Evolutionary conservation across 2,113 vertebrate genomes (phyloP).

Genomic region (Serinus canaria): DNA sequence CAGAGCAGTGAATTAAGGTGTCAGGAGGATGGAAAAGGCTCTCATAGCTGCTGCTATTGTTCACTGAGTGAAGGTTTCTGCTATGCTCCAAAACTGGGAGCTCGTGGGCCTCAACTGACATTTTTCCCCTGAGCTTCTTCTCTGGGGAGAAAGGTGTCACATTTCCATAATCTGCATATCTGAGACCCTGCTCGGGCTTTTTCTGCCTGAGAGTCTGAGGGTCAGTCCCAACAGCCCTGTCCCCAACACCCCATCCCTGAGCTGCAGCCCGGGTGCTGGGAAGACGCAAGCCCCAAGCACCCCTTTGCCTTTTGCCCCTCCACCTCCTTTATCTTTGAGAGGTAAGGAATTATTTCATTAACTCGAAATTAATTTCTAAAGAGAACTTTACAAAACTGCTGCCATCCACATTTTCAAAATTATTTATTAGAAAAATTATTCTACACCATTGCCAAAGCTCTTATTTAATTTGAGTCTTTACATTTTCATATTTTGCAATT

Average conservation of each 20-base stretch:
- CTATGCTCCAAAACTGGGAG: not conserved
- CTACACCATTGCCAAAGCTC: not conserved
- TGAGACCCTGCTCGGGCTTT: not conserved
- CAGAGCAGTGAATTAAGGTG: constrained; percentile 22
- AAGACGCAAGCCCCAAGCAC: fast-evolving
- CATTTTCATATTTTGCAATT: not conserved
- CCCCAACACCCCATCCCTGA: not conserved
- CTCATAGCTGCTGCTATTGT: not conserved
- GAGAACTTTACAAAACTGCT: not conserved
- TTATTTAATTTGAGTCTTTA: not conserved
- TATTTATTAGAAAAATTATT: not conserved
- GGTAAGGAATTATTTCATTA: not conserved
- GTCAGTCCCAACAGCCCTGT: not conserved
- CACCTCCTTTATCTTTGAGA: not conserved
- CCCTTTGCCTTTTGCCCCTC: not conserved
- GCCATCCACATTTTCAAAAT: not conserved
- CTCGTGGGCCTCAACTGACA: not conserved
- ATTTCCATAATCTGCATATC: not conserved
- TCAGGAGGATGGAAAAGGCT: constrained; percentile 1
- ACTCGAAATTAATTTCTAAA: not conserved
- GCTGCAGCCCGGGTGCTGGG: fast-evolving
- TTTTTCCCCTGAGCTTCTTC: not conserved
- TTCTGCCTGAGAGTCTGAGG: not conserved
- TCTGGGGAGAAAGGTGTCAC: not conserved
- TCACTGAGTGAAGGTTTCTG: not conserved